Percentiles rank a stretch among this genome's conserved stretches.
Conservation (phyloP, 2,797 vertebrate genomes). For the Eleutherodactylus coqui region DNA sequence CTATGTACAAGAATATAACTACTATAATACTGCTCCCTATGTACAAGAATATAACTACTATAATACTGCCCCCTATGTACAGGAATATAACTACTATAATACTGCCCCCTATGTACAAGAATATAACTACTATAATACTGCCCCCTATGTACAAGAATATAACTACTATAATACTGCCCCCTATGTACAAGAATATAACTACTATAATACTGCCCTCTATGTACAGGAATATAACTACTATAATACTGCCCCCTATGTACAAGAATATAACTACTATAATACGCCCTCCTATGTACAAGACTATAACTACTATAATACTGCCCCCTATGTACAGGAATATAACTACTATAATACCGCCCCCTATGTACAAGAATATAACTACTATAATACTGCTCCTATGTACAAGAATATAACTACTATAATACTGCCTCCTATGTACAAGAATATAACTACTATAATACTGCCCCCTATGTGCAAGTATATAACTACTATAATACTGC, state of each 20-base stretch:
- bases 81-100: not conserved
- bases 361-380: too few species aligned
- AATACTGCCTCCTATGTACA: not conserved
- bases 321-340: not conserved
- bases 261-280: conserved; percentile 1
- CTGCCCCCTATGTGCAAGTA: too few species aligned
- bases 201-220: not conserved
- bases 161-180: not conserved
- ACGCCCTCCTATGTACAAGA: not conserved
- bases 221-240: not conserved
- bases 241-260: not conserved
- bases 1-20: conserved; percentile 16
- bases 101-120: not conserved
- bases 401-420: not conserved
- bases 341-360: conserved; percentile 10
- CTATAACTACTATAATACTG: conserved; percentile 6
- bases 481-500: too few species aligned
- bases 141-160: not conserved
- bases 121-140: conserved; percentile 13
- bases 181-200: not conserved
- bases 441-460: conserved; percentile 7
- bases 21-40: not conserved
- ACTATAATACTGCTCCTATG: not conserved
- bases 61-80: conserved; percentile 1
- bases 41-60: conserved; percentile 12